phyloP scores from a whole-genome alignment of 2,113 vertebrate species.

The Glareola pratincola region DNA sequence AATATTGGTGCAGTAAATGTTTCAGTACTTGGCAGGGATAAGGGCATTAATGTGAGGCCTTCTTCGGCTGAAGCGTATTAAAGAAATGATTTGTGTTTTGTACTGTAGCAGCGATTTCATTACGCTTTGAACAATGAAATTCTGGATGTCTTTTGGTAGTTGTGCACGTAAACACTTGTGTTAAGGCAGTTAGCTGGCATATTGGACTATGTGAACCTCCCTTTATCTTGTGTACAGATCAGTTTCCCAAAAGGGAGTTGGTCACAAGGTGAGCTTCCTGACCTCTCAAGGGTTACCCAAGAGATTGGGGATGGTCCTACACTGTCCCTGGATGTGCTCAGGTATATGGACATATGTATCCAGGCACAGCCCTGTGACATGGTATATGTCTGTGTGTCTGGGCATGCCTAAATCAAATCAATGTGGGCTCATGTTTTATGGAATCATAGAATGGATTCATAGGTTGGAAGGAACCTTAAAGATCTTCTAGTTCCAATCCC shows the following conservation, averaged over 20 bases:
- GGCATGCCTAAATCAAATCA: neutral
- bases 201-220: neutral
- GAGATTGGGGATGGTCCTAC: neutral
- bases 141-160: neutral
- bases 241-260: neutral
- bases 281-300: neutral
- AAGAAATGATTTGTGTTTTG: conserved; percentile 1
- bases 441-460: too few species aligned
- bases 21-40: neutral
- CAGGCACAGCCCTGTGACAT: neutral
- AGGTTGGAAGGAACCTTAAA: too few species aligned
- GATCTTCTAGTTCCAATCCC: too few species aligned
- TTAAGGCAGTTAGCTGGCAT: neutral
- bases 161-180: neutral
- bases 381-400: neutral
- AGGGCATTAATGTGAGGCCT: neutral
- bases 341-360: fast-evolving
- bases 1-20: neutral
- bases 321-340: neutral
- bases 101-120: neutral
- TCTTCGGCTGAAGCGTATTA: neutral
- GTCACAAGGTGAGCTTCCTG: neutral
- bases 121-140: neutral
- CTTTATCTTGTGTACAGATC: neutral
- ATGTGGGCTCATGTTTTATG: neutral